These are phyloP conservation scores for Gasterosteus aculeatus DNA, from an alignment of 2,113 vertebrate species.

Conservation along the genomic window DNA sequence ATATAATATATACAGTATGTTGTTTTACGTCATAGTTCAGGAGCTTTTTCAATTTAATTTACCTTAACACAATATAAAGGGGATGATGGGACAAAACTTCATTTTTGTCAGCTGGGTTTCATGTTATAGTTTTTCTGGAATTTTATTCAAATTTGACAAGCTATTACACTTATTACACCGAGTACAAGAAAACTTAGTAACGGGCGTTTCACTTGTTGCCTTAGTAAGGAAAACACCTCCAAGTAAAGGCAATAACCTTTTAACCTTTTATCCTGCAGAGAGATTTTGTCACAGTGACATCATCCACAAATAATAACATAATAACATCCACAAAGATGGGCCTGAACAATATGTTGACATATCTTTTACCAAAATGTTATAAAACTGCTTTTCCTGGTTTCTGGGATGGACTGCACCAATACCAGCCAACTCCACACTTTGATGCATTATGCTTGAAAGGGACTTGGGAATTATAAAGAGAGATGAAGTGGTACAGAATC, in stretches of 20 bases:
- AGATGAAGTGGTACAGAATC: slow-evolving; percentile 50
- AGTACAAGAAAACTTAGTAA: too few species aligned
- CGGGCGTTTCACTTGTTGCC: too few species aligned
- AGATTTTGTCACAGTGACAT: too few species aligned
- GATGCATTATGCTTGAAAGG: slow-evolving; percentile 50
- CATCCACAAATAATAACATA: too few species aligned
- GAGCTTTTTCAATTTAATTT: background rate
- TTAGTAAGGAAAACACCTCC: too few species aligned
- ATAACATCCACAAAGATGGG: slow-evolving; percentile 11
- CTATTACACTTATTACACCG: background rate
- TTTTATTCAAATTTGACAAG: background rate
- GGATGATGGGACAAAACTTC: background rate
- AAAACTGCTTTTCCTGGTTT: slow-evolving; percentile 43
- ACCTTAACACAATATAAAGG: background rate
- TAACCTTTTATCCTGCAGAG: too few species aligned
- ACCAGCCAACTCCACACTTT: slow-evolving; percentile 31
- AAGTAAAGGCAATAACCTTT: too few species aligned
- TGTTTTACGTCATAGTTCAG: background rate
- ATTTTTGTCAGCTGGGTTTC: background rate
- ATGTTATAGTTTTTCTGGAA: background rate
- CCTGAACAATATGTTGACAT: slow-evolving; percentile 30
- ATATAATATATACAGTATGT: background rate
- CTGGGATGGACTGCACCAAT: slow-evolving; percentile 27
- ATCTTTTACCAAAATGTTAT: slow-evolving; percentile 36
- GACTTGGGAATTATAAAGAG: slow-evolving; percentile 29